Base-by-base conservation (phyloP, 30 jellyfish, hydroid and myxozoan genomes). In the Sanderia malayensis region DNA sequence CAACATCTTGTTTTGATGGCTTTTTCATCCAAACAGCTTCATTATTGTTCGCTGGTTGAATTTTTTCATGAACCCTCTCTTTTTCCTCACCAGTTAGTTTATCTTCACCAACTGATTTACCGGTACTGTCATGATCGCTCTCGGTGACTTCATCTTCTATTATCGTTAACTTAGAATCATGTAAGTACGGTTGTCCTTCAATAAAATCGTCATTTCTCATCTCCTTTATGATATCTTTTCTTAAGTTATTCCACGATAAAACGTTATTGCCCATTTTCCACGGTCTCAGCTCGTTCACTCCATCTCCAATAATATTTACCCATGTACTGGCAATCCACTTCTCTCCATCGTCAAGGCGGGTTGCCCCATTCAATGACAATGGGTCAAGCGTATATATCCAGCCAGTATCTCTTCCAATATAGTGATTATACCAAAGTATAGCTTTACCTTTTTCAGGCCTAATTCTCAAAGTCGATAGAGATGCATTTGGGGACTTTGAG, bases 381-480 rank as follows among this genome's bases (percentile, higher is more conserved):
- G 87, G 84, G 58, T 92, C 95, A 46, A 85, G 61, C 13, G 69
- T 66, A 3, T 94, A 88, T 78, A 92, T 44, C 99, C 96, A 85
- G 6, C 99, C 99, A 6, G 96, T 84, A 55, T 58, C 81, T 8
- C 92, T 66, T n/a, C 87, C 93, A 0, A 85, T 53, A 29, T 60
- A 61, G 45, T 92, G 99, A 70, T 92, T 92, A 85, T 92, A 92
- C 95, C 95, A 92, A 82, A 92, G 28, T 8, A 92, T 59, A 9
- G 99, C 99, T 45, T 80, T 85, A n/a, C 99, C 99, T 74, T 59
- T 83, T 47, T 92, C 83, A 11, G 99, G 99, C 52, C 80, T 79
- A 22, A 92, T 81, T 13, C 61, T 81, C 60, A 91, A 61, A 61
- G 84, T 91, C 6, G 86, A 53, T 21, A 23, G 4, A 2, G 85